Evolutionary conservation across 2,113 vertebrate species (phyloP).

Genomic region (Hepsetus odoe): DNA sequence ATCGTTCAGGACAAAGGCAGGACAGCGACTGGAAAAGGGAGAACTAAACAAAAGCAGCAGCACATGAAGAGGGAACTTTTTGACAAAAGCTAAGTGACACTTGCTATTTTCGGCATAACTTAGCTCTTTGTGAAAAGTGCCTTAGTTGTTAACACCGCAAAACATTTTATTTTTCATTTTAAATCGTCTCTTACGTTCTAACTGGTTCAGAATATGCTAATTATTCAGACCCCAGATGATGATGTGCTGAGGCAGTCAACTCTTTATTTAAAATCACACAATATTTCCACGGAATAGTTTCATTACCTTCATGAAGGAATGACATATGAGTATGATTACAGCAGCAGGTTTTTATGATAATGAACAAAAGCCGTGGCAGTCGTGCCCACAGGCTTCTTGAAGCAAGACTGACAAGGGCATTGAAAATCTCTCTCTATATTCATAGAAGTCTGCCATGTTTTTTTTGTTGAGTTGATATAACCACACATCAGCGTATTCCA

Average conservation of each 20-base stretch:
- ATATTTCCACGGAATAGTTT: slow-evolving; percentile 18
- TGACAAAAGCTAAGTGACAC: no score
- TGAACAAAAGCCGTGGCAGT: slow-evolving; percentile 17
- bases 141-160: no score
- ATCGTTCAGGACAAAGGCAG: no score
- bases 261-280: slow-evolving; percentile 1
- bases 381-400: slow-evolving; percentile 17
- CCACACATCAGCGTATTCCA: neutral
- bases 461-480: slow-evolving; percentile 9
- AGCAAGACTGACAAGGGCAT: slow-evolving; percentile 17
- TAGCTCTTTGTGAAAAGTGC: no score
- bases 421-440: slow-evolving; percentile 18
- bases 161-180: no score
- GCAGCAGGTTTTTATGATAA: slow-evolving; percentile 30
- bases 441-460: slow-evolving; percentile 1
- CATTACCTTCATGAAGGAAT: slow-evolving; percentile 23
- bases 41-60: no score
- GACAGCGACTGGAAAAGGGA: no score
- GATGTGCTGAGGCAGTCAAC: neutral
- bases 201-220: neutral
- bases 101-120: no score
- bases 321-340: slow-evolving; percentile 34
- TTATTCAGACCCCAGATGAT: neutral
- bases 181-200: no score
- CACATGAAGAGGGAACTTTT: no score